Evolutionary conservation across 2,113 vertebrate genomes (phyloP).

Genomic region (Melanocharis versteri): DNA sequence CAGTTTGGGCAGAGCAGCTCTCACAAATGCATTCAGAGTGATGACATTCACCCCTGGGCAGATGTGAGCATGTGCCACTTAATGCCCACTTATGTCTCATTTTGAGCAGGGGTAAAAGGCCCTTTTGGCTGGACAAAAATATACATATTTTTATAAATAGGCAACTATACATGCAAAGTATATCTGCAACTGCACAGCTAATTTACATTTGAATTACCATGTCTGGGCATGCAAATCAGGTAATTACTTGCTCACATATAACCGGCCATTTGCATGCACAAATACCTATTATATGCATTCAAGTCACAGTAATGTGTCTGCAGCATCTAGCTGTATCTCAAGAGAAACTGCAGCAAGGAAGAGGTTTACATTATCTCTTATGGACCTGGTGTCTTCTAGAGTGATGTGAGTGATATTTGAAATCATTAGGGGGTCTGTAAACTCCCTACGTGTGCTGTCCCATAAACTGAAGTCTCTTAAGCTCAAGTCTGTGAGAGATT

Average conservation of each 20-base stretch:
- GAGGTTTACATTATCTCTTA: conserved; percentile 35
- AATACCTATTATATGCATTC: conserved; percentile 58
- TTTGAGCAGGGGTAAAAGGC: background rate
- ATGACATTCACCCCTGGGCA: conserved; percentile 9
- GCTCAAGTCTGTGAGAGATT: background rate
- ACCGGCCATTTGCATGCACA: conserved; percentile 51
- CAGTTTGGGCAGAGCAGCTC: background rate
- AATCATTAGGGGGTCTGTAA: background rate
- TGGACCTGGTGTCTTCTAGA: background rate
- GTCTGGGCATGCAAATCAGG: conserved; percentile 64
- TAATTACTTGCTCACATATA: conserved; percentile 63
- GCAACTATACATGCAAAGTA: conserved; percentile 13
- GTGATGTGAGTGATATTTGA: background rate
- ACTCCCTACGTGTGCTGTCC: background rate
- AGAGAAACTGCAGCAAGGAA: conserved; percentile 8
- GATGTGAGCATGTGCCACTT: background rate
- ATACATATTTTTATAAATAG: conserved; percentile 32
- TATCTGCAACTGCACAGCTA: conserved; percentile 46
- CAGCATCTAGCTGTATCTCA: conserved; percentile 32
- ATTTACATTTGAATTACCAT: conserved; percentile 67
- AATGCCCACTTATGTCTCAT: background rate
- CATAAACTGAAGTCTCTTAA: background rate
- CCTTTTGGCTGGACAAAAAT: conserved; percentile 16
- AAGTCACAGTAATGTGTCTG: conserved; percentile 35
- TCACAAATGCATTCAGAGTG: background rate